These are phyloP conservation scores for Pectinophora gossypiella DNA, from an alignment of 1,140 invertebrate species.

Conservation along the genomic window DNA sequence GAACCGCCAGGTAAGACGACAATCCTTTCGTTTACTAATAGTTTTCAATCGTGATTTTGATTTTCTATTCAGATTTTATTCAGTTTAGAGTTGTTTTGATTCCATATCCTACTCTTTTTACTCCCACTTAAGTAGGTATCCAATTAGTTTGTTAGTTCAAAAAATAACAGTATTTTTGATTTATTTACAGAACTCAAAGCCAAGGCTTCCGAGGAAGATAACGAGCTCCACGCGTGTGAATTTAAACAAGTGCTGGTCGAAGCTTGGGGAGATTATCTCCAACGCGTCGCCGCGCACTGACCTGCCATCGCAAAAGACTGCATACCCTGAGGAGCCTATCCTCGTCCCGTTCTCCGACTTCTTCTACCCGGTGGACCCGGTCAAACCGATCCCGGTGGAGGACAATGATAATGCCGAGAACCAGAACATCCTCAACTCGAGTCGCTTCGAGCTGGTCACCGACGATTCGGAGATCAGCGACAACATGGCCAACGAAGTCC, in stretches of 20 bases:
- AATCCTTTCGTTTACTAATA: background rate
- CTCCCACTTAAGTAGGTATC: background rate
- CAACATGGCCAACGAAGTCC: conserved; percentile 75
- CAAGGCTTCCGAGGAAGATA: conserved; percentile 70
- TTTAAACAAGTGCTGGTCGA: conserved; percentile 77
- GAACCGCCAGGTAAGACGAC: conserved; percentile 54
- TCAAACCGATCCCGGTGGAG: conserved; percentile 54
- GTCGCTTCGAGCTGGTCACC: conserved; percentile 54
- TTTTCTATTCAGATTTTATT: background rate
- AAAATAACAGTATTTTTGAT: conserved; percentile 25
- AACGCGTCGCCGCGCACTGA: conserved; percentile 58
- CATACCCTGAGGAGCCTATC: conserved; percentile 50
- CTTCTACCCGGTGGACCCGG: conserved; percentile 59
- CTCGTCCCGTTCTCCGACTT: conserved; percentile 55
- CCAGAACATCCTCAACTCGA: conserved; percentile 55
- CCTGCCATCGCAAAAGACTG: conserved; percentile 66
- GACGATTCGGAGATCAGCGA: conserved; percentile 69
- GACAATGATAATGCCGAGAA: conserved; percentile 59
- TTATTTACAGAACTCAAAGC: conserved; percentile 66
- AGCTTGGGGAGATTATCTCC: conserved; percentile 74
- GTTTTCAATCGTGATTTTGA: background rate
- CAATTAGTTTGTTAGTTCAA: background rate
- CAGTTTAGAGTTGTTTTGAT: background rate
- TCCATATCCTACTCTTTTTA: background rate
- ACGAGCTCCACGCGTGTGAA: conserved; percentile 73